Base-by-base conservation (phyloP, 2,888 invertebrate species). In the Synanthedon andrenaeformis region DNA sequence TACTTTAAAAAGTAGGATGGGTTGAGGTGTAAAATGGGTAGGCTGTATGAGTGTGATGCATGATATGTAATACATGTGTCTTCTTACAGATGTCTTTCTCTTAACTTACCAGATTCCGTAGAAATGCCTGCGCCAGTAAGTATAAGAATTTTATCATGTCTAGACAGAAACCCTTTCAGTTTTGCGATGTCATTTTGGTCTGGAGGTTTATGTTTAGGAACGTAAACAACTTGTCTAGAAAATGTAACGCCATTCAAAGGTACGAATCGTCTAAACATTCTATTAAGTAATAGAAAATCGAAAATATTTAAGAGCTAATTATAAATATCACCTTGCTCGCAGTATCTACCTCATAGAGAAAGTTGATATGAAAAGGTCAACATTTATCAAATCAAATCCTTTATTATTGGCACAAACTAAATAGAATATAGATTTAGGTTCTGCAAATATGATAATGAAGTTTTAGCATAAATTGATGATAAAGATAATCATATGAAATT, bases 51-150 rank as follows among this genome's bases (percentile, higher is more conserved):
- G 35, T 35, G 2, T 35, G 8, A 35, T 35, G 10, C 35, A 35
- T 35, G 2, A 45, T n/a, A 45, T n/a, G 3, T 45, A 45, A 14
- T 45, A 12, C 12, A 6, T n/a, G 45, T 6, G 14, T 8, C 13
- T 50, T 14, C 17, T 17, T 49, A 17, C 12, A 49, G 49, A 12
- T 49, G 49, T 49, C 1, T 19, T 17, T 50, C 11, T 45, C n/a
- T 14, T 11, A 14, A 41, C 14, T 66, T 75, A 92, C 92, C 92
- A 71, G 96, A 96, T 89, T 99, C 98, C 1, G 98, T 99, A 0
- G 98, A 98, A 65, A 98, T 92, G 41, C 98, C 99, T 60, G 98
- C 98, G 12, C 99, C 99, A 53, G 96, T 96, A 50, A 98, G 71
- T 14, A 95, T 88, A 14, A 96, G 84, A 51, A 94, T 80, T 63